These are phyloP conservation scores for Eurystomus gularis DNA, from an alignment of 2,113 vertebrate species.

Conservation along the genomic window DNA sequence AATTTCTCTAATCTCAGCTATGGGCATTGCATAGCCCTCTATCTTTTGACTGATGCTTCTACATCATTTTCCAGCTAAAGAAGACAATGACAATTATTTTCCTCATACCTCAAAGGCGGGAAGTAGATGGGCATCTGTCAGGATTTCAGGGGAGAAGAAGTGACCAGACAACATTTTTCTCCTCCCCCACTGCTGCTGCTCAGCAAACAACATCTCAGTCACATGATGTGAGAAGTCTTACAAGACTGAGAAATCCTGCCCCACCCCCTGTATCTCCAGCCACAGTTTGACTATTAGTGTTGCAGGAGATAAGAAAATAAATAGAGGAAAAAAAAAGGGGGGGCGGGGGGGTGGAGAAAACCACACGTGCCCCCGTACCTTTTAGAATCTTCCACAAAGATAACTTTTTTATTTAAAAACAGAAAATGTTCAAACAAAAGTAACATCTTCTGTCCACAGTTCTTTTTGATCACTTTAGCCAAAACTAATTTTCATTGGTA, in stretches of 20 bases:
- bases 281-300: neutral
- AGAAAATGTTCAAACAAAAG: neutral
- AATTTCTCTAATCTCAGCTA: neutral
- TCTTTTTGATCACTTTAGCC: neutral
- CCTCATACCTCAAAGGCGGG: neutral
- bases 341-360: too few relatives aligned
- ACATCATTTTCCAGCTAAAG: neutral
- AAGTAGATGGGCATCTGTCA: neutral
- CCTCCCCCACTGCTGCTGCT: accelerated
- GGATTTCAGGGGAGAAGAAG: neutral
- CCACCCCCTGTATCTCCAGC: accelerated
- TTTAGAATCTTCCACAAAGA: neutral
- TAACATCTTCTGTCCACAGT: neutral
- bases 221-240: neutral
- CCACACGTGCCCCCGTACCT: accelerated
- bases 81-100: neutral
- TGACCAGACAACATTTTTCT: neutral
- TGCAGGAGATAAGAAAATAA: neutral
- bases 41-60: neutral
- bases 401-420: neutral
- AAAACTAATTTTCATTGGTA: neutral
- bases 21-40: accelerated
- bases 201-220: neutral
- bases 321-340: accelerated
- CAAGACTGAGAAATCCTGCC: neutral